Evolutionary conservation across 1,140 invertebrate species (phyloP), one percentile per base, ranked within the genome.

Genomic region (Ostrea edulis): DNA sequence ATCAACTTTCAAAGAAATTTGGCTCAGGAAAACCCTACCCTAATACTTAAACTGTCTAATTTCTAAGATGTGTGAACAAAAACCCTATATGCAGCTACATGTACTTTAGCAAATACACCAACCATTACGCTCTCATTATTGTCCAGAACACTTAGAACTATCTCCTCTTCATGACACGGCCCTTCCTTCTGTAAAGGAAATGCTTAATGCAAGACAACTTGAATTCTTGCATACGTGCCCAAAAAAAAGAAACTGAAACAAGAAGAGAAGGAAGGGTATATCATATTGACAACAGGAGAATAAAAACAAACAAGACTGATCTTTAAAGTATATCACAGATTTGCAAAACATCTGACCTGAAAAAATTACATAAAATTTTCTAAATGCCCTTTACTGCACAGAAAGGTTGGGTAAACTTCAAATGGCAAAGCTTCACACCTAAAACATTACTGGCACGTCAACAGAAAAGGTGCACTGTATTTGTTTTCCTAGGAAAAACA

Each of bases 351-450:
- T 14, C 25, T 77, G 25, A 77, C 68, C 29, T 77, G 25, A 77
- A 77, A 77, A 77, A 77, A 29, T 22, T 77, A 77, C 7, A 29
- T 17, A 77, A 77, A 35, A 17, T 29, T 29, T 12, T 77, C 22
- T 77, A 77, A 77, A 77, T 77, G 68, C 68, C 68, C 68, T 29
- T 77, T 77, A 35, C 68, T 17, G 68, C 68, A 77, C 58, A 77
- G 11, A 29, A 29, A 77, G 14, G 4, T 71, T 35, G 29, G 25
- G 29, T 77, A 68, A 22, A 77, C 68, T 29, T 22, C 68, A 77
- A 8, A 29, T 11, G 9, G 25, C 25, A 77, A 29, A 25, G 68
- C 29, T 29, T 12, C 25, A 77, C 25, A 77, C 29, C 29, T 25
- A 25, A 29, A 77, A 62, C 55, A 20, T 62, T n/a, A 62, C 55